Base-by-base conservation (phyloP, 2,888 invertebrate species). In the Lepidocyrtinus sp. region DNA sequence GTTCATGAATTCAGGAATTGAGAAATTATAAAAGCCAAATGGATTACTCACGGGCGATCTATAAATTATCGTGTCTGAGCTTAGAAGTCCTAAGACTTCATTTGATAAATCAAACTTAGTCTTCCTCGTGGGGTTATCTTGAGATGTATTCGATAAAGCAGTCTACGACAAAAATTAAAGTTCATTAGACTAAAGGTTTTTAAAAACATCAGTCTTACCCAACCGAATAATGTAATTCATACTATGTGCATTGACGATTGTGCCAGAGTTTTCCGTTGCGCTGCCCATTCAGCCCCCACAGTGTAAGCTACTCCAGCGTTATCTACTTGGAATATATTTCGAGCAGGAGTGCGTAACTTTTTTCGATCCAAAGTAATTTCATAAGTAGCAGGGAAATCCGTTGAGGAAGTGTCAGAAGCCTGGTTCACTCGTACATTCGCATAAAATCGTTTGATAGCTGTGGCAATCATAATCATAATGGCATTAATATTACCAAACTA, bases 221-320 rank as follows among this genome's bases (percentile, higher is more conserved):
- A 19, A 17, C 19, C 9, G 36, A 21, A 65, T 19, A 55, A 59
- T n/a, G 36, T 17, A 9, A 22, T 15, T 9, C 15, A 17, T 90
- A 96, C 96, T 90, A 98, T 89, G 89, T 98, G 97, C 98, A 98
- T 98, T 50, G 91, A 91, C 65, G 94, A 93, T 87, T 92, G 93
- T 80, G 93, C 89, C 84, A 99, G 94, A 72, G 90, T 90, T 25
- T 94, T 93, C 83, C 92, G 92, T 88, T 99, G 98, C 3, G 93
- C 90, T 87, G 96, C 94, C 96, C 99, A 99, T 91, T 99, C 99
- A 26, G 94, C 92, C 0, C 98, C 97, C 64, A 99, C 93, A 19
- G 96, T 97, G 81, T 97, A 90, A 0, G 99, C 99, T 69, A 99
- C 90, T 0, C 95, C 93, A 89, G 98, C 96, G 89, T 92, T 95